Evolutionary conservation across 2,888 invertebrate species (phyloP), one percentile per base, ranked within the genome.

Genomic region (Leptodirus hochenwartii): DNA sequence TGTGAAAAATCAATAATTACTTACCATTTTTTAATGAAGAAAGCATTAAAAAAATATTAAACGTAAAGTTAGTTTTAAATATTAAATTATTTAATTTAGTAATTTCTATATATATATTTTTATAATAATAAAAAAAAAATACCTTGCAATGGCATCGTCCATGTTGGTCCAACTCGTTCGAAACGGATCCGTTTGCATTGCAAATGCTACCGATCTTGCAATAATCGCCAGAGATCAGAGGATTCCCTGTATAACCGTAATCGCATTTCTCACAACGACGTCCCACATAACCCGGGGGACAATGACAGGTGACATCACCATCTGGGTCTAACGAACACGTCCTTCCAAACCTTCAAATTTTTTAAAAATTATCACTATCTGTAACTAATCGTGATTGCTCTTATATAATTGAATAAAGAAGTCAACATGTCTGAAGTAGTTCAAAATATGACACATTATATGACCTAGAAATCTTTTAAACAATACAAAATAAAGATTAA

Each of bases 191-290:
- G 4, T 69, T 59, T 0, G 68, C 59, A 55, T 87, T 75, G 53
- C 93, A 93, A 5, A 56, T 54, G 9, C 33, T 33, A 34, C 52
- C 59, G 10, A 60, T 61, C 34, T 63, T 59, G 47, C 90, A 90
- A 27, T 63, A 66, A 43, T 81, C 79, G 4, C 82, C 85, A 0
- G 74, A 65, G 6, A 68, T 50, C 22, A 74, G 47, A 1, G 90
- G 87, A 53, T 85, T 80, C 8, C 90, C 90, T 33, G 67, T 62
- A 47, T 77, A 91, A 2, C 82, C 87, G 3, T 61, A 53, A 1
- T 77, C 72, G 47, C 93, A 90, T 27, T 57, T 53, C 43, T 84
- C 77, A 46, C 90, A 90, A 26, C 75, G 65, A 13, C 69, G 57
- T 5, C 88, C 88, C 29, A 53, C 56, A 46, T 74, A 84, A 45